Conservation (phyloP, 1,140 invertebrate species). For the Tribolium castaneum region DNA sequence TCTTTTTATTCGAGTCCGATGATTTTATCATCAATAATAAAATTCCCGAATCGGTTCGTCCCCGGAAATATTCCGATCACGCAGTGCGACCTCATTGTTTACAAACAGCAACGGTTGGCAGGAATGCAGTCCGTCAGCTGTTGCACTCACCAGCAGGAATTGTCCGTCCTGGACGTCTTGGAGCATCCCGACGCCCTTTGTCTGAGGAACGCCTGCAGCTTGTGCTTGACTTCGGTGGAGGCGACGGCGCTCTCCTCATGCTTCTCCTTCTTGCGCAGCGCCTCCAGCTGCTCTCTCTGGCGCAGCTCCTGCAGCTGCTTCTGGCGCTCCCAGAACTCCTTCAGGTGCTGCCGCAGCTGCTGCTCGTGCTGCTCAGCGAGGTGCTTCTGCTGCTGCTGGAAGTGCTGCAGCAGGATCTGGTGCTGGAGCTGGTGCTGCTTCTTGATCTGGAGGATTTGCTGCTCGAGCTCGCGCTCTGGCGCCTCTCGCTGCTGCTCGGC, state of each 20-base stretch:
- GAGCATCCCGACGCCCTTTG: slow-evolving; percentile 64
- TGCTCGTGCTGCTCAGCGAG: slow-evolving; percentile 79
- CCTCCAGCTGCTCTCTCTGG: slow-evolving; percentile 84
- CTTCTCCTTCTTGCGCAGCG: slow-evolving; percentile 90
- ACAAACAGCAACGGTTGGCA: slow-evolving; percentile 49
- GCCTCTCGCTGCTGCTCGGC: slow-evolving; percentile 60
- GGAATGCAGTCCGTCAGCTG: slow-evolving; percentile 47
- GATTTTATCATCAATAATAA: background rate
- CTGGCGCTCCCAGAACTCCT: slow-evolving; percentile 67
- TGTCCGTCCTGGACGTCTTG: slow-evolving; percentile 67
- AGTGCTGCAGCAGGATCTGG: slow-evolving; percentile 76
- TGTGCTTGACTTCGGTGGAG: slow-evolving; percentile 95
- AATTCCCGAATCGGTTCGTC: background rate
- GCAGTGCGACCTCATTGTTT: slow-evolving; percentile 48
- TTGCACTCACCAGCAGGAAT: slow-evolving; percentile 62
- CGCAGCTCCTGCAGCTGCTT: slow-evolving; percentile 77
- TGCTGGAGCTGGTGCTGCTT: slow-evolving; percentile 81
- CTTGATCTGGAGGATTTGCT: slow-evolving; percentile 69
- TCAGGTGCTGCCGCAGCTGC: slow-evolving; percentile 76
- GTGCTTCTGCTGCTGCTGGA: slow-evolving; percentile 77
- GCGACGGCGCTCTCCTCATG: slow-evolving; percentile 95
- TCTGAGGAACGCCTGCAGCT: slow-evolving; percentile 75
- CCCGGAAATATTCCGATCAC: slow-evolving; percentile 9
- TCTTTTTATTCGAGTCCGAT: background rate
- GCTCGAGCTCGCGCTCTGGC: slow-evolving; percentile 62